Evolutionary conservation across 2,797 vertebrate species (phyloP), one percentile per base, ranked within the genome.

Genomic region (Lemur catta): DNA sequence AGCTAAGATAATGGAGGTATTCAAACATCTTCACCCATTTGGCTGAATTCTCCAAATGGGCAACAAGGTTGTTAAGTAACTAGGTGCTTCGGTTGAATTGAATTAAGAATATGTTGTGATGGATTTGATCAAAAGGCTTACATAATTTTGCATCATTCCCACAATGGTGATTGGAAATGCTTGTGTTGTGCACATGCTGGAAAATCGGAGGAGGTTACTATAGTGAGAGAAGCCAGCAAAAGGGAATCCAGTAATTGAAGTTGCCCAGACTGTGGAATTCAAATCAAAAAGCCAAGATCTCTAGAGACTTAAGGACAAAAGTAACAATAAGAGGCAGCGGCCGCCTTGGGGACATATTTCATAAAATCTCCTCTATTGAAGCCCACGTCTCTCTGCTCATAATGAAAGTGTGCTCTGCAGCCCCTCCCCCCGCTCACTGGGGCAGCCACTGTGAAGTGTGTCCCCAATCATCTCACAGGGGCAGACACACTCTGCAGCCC

Each of bases 401-500:
- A 33, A 24, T 28, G 5, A 17, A 43, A 26, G 2, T 8, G 26
- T 6, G 11, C 28, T 76, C 55, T 6, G 17, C 11, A 74, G 76
- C 28, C 41, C 24, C 10, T 26, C 4, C 6, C 24, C 15, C 28
- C 6, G 4, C 52, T 22, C 7, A 12, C 33, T 5, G 12, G 2
- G 26, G 7, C 7, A 50, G 28, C 30, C 13, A 0, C 2, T 1
- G 46, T 1, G 5, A 46, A 5, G 2, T 0, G 3, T 35, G 4
- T 35, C 9, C 48, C 0, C 4, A 48, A 0, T 33, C 50, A 18
- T 35, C 28, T 55, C 52, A 7, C 46, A 12, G 17, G 20, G 10
- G 0, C 1, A 4, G 15, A 11, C 43, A 3, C 48, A 13, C 1
- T 8, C 46, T 15, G 0, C 0, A 0, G 33, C 13, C 3, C 6